These are phyloP conservation scores for Ericerus pela DNA, from an alignment of 1,140 invertebrate species.

Conservation along the genomic window DNA sequence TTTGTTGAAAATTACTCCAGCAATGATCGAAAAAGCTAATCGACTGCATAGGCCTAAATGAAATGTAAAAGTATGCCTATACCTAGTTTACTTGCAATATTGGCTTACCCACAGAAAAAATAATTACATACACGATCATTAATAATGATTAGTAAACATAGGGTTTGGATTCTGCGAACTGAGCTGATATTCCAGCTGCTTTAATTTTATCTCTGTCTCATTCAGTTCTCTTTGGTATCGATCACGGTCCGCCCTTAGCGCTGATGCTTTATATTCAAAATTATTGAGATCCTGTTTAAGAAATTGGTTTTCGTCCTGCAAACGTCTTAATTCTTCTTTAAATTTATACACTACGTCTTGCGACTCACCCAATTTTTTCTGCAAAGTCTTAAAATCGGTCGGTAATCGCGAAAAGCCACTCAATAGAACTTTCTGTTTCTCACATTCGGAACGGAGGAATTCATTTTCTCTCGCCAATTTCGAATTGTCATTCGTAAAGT, in stretches of 20 bases:
- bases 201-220: neutral
- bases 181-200: constrained; percentile 3
- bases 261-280: neutral
- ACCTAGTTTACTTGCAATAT: too few relatives aligned
- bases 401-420: neutral
- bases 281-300: neutral
- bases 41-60: too few relatives aligned
- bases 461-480: neutral
- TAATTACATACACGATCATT: too few relatives aligned
- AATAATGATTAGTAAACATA: too few relatives aligned
- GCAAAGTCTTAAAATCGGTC: neutral
- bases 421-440: neutral
- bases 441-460: neutral
- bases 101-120: too few relatives aligned
- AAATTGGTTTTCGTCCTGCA: neutral
- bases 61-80: too few relatives aligned
- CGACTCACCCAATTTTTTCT: neutral
- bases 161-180: too few relatives aligned
- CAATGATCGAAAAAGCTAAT: too few relatives aligned
- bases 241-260: neutral
- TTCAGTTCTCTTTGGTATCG: neutral
- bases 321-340: neutral
- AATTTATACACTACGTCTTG: neutral
- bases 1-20: too few relatives aligned
- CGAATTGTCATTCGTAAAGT: neutral